These are phyloP conservation scores for Acanthosepion pharaonis DNA, from an alignment of 2,888 invertebrate genomes.

Conservation along the genomic window DNA sequence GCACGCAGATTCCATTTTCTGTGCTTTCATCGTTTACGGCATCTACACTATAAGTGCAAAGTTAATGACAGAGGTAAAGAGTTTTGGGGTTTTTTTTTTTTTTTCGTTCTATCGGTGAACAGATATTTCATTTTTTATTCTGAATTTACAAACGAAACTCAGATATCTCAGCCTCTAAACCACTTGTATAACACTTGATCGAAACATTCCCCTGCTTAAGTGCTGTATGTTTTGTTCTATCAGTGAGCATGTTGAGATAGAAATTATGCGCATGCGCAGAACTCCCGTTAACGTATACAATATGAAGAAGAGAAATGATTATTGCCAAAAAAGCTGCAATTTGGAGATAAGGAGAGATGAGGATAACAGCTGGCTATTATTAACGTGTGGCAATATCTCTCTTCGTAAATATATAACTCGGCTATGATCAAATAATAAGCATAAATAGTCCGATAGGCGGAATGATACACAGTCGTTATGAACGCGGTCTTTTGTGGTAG, in stretches of 20 bases:
- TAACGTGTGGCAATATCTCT: background rate
- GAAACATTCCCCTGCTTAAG: background rate
- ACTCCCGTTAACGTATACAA: background rate
- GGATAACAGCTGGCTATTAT: slow-evolving; percentile 15
- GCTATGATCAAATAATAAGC: slow-evolving; percentile 17
- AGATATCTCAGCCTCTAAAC: background rate
- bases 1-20: too few species aligned
- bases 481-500: background rate
- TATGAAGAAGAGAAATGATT: background rate
- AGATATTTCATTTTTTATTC: too few species aligned
- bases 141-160: background rate
- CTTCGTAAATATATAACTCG: background rate
- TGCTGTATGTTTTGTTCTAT: background rate
- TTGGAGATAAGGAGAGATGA: background rate
- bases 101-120: too few species aligned
- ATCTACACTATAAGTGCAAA: too few species aligned
- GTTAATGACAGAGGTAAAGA: too few species aligned
- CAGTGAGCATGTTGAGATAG: background rate
- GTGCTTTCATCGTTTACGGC: too few species aligned
- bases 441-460: background rate
- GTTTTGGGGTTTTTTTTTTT: too few species aligned
- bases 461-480: background rate
- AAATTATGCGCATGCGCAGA: background rate
- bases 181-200: background rate
- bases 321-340: slow-evolving; percentile 22